phyloP scores from a whole-genome alignment of 2,797 vertebrate species.

The Coregonus suidteri region DNA sequence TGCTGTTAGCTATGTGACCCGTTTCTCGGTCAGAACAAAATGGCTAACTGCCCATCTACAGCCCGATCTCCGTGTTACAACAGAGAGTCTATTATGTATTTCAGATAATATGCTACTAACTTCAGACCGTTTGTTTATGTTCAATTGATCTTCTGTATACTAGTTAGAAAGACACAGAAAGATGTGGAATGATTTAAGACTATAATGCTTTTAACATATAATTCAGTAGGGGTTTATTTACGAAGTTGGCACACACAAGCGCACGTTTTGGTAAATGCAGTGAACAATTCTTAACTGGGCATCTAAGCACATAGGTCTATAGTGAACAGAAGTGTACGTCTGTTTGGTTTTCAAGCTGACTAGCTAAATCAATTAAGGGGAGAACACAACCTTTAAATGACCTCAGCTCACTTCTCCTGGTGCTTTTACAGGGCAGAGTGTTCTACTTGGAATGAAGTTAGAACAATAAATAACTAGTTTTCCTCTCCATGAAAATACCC shows the following conservation, averaged over 20 bases:
- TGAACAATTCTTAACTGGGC: background rate
- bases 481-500: background rate
- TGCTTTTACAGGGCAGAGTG: background rate
- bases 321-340: too few species aligned
- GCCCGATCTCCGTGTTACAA: too few species aligned
- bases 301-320: too few species aligned
- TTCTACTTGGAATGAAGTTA: too few species aligned
- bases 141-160: background rate
- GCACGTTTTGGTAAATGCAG: background rate
- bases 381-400: background rate
- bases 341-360: too few species aligned
- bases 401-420: background rate
- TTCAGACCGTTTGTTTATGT: background rate
- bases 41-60: background rate
- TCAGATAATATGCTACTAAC: background rate
- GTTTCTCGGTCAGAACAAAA: conserved; percentile 14
- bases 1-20: background rate
- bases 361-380: background rate
- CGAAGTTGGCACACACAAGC: background rate
- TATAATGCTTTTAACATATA: too few species aligned
- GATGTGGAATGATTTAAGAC: background rate
- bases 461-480: too few species aligned
- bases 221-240: too few species aligned
- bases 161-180: background rate
- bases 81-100: background rate